phyloP scores from a whole-genome alignment of 2,113 vertebrate species.

The Eclectus roratus region DNA sequence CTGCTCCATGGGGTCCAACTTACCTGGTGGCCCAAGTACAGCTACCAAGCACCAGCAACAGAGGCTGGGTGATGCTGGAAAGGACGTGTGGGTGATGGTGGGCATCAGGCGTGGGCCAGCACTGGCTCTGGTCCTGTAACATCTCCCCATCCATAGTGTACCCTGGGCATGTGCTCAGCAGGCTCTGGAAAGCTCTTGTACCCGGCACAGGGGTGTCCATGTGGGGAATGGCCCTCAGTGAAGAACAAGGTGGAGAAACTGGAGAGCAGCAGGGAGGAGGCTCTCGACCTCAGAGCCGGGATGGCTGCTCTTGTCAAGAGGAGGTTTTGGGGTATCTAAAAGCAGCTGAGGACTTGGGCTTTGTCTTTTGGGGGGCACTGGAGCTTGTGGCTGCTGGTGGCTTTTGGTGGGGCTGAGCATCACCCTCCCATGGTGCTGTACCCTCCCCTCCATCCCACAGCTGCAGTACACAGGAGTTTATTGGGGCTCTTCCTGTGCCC shows the following conservation, averaged over 20 bases:
- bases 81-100: neutral
- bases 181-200: neutral
- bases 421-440: too few relatives aligned
- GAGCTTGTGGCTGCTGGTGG: neutral
- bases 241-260: neutral
- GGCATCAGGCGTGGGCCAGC: accelerated
- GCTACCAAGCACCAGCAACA: too few relatives aligned
- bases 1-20: neutral
- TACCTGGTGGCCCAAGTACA: neutral
- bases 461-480: neutral
- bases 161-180: neutral
- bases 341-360: neutral
- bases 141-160: accelerated
- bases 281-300: accelerated
- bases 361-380: neutral
- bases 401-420: neutral
- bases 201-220: accelerated
- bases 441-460: neutral
- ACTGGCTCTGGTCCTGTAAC: neutral
- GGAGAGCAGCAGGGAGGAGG: neutral
- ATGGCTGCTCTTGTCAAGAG: neutral
- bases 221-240: neutral
- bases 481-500: neutral
- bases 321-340: neutral
- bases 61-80: neutral